Evolutionary conservation across 1,140 invertebrate genomes (phyloP), one percentile per base, ranked within the genome.

Genomic region (Apis dorsata): DNA sequence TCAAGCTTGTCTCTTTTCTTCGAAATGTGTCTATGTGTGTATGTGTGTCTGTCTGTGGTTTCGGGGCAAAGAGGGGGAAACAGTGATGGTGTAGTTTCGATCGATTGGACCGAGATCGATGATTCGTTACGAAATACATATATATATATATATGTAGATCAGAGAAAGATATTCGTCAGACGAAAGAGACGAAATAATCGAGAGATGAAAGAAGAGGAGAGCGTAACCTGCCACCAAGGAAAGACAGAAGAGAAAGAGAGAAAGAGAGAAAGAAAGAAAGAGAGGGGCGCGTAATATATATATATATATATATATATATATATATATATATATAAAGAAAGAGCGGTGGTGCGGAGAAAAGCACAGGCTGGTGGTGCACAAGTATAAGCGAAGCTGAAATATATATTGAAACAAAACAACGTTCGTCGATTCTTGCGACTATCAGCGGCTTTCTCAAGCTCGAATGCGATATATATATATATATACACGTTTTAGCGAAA

Each of bases 381-480:
- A 79, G 51, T 63, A 44, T 44, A 83, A 83, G 68, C 75, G 53
- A 83, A 79, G 80, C 73, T n/a, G 34, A 17, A 24, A 13, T 15
- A 17, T 28, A 63, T 28, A 63, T 17, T 28, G 17, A 9, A 0
- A 12, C 28, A 55, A 63, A 55, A 34, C 12, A 21, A 57, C 10
- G 19, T 1, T 57, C 5, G 19, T 44, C 55, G n/a, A 44, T 12
- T 28, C 66, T 70, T n/a, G 51, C 21, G 51, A 17, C 5, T 55
- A 15, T 28, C 15, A 15, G 3, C 7, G 15, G 3, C 7, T 21
- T 24, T 44, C 34, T 24, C 51, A 82, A 34, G 65, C 57, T n/a
- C 21, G 49, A n/a, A 57, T 44, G 57, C 59, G 66, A 57, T 57
- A 51, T 71, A 17, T 69, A 57, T 57, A 51, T 71, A n/a, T 69